phyloP scores from a whole-genome alignment of 1,140 invertebrate genomes.

The Drosophila varians region DNA sequence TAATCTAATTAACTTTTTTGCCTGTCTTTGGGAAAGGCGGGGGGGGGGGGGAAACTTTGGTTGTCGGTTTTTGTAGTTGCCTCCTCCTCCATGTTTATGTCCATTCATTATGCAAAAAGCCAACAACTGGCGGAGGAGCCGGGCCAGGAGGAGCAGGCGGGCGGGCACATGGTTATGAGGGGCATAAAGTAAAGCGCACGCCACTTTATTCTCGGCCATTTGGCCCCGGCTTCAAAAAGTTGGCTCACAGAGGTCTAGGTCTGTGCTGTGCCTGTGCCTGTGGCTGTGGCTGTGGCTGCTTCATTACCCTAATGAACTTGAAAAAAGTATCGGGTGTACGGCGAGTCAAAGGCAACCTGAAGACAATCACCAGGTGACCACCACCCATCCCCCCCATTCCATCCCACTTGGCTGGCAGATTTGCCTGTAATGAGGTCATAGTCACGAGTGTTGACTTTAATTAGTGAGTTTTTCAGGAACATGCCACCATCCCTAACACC shows the following conservation, averaged over 20 bases:
- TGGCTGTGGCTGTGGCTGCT: conserved; percentile 76
- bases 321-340: conserved; percentile 77
- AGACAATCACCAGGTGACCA: conserved; percentile 72
- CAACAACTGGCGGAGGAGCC: conserved; percentile 45
- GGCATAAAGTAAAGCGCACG: conserved; percentile 59
- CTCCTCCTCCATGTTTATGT: conserved; percentile 52
- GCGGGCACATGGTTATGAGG: conserved; percentile 57
- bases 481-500: not conserved
- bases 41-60: conserved; percentile 59
- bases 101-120: conserved; percentile 79
- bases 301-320: conserved; percentile 82
- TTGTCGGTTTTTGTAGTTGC: conserved; percentile 20
- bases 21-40: conserved; percentile 18
- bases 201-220: conserved; percentile 54
- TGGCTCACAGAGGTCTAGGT: conserved; percentile 18
- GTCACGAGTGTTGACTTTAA: conserved; percentile 81
- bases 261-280: too few relatives aligned
- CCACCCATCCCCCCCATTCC: not conserved
- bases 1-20: not conserved
- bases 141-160: not conserved
- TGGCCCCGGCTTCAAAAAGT: conserved; percentile 9
- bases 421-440: conserved; percentile 78
- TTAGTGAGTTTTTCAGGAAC: conserved; percentile 54
- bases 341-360: conserved; percentile 63
- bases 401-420: conserved; percentile 36